phyloP scores from a whole-genome alignment of 2,888 invertebrate genomes.

The Arenicola marina region DNA sequence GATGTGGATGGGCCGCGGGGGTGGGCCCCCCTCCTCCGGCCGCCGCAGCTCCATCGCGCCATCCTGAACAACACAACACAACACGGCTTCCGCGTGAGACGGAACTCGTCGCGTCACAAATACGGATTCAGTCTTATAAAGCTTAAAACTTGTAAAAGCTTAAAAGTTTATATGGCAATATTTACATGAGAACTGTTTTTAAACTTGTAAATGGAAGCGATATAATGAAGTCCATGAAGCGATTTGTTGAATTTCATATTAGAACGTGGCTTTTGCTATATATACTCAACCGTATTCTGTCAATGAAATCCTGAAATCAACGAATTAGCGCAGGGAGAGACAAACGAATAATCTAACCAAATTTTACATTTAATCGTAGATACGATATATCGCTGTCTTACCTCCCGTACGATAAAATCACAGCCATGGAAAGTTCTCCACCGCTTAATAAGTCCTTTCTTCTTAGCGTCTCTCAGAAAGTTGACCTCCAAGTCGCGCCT shows the following conservation, averaged over 20 bases:
- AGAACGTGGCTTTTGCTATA: background rate
- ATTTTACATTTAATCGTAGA: background rate
- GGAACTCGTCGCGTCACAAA: no score
- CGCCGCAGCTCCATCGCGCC: background rate
- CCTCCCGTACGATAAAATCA: slow-evolving; percentile 34
- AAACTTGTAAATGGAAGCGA: no score
- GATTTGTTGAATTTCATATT: background rate
- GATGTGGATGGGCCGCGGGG: no score
- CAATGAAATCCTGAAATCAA: background rate
- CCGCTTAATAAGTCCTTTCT: slow-evolving; percentile 40
- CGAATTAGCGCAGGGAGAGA: background rate
- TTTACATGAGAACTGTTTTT: no score
- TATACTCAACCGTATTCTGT: background rate
- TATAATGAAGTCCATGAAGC: no score
- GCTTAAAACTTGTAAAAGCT: no score
- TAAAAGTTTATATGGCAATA: no score
- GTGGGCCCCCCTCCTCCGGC: background rate
- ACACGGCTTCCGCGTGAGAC: no score
- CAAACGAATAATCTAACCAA: background rate
- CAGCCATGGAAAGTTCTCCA: slow-evolving; percentile 53
- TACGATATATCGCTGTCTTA: background rate
- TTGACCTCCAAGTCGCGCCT: slow-evolving; percentile 49
- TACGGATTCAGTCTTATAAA: no score
- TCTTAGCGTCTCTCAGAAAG: slow-evolving; percentile 44
- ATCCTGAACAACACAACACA: background rate